Evolutionary conservation across 2,888 invertebrate species (phyloP), one percentile per base, ranked within the genome.

Genomic region (Nyleta sp.): DNA sequence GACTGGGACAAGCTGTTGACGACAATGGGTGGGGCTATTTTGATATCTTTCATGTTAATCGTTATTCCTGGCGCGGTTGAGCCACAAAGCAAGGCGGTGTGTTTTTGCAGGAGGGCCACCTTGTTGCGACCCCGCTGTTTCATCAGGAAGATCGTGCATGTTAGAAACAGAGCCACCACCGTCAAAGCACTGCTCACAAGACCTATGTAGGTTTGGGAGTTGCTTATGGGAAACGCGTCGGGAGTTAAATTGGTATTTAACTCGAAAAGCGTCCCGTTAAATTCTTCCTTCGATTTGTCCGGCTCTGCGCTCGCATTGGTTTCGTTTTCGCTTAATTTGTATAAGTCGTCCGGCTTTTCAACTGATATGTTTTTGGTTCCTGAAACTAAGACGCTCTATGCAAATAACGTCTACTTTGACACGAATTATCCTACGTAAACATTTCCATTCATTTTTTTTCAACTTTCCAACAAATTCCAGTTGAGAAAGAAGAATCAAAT

Each of bases 111-210:
- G 2, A 94, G 91, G 1, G 94, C 93, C 4, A 94, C 93, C 81
- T 93, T 93, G 84, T 94, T 93, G 42, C 93, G 91, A n/a, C 94
- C 94, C 20, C 94, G 89, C 31, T 94, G 91, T 65, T 94, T 93
- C 92, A 95, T 93, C 79, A 95, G 91, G 82, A 94, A 92, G 11
- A 94, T 92, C 10, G 93, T 93, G 85, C 94, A 94, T 24, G 94
- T 93, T 71, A 94, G 90, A 18, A 95, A 91, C 6, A 95, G 91
- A 0, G 94, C 93, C 50, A 94, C 91, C 86, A 95, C 94, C 2
- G 94, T 94, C 77, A 95, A 87, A 0, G 94, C 93, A 0, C 94
- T 94, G 35, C 95, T 94, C 15, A 95, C 92, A 1, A 95, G 80
- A 13, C 89, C 90, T 53, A 90, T 88, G 79, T 90, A 91, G 1